Percentiles rank a stretch among this genome's conserved stretches.
Evolutionary conservation across 2,113 vertebrate genomes (phyloP).

Genomic region (Varanus salvator): DNA sequence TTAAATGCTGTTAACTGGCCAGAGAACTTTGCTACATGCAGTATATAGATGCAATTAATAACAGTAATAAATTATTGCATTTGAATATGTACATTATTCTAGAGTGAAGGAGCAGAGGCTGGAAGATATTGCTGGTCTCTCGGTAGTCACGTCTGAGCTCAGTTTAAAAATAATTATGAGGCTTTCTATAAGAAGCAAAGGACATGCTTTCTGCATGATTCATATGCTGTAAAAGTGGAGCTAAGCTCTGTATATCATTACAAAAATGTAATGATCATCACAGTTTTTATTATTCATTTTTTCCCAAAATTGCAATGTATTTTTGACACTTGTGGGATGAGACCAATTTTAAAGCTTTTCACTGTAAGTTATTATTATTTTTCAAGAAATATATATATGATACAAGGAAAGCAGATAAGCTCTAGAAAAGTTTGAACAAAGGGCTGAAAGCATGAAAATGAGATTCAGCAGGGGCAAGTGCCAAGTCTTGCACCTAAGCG

Average conservation of each 20-base stretch:
- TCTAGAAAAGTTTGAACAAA: too few species aligned
- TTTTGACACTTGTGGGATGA: not conserved
- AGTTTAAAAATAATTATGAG: constrained; percentile 6
- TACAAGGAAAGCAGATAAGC: not conserved
- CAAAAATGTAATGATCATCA: not conserved
- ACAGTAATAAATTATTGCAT: not conserved
- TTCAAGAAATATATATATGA: not conserved
- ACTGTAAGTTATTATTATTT: not conserved
- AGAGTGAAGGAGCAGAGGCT: not conserved
- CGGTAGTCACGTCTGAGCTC: not conserved
- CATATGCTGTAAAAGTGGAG: not conserved
- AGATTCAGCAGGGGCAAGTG: too few species aligned
- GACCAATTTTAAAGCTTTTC: not conserved
- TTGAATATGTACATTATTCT: not conserved
- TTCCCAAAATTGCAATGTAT: not conserved
- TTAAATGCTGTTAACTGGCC: too few species aligned
- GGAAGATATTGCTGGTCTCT: not conserved
- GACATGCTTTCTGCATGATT: constrained; percentile 1
- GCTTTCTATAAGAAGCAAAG: not conserved
- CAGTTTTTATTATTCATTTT: not conserved
- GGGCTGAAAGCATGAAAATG: too few species aligned
- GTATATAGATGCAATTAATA: too few species aligned
- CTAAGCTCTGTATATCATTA: constrained; percentile 17
- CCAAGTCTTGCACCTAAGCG: too few species aligned
- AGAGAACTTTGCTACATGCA: too few species aligned